Conservation (phyloP, 2,888 invertebrate genomes). For the Drosophila flavopinicola region DNA sequence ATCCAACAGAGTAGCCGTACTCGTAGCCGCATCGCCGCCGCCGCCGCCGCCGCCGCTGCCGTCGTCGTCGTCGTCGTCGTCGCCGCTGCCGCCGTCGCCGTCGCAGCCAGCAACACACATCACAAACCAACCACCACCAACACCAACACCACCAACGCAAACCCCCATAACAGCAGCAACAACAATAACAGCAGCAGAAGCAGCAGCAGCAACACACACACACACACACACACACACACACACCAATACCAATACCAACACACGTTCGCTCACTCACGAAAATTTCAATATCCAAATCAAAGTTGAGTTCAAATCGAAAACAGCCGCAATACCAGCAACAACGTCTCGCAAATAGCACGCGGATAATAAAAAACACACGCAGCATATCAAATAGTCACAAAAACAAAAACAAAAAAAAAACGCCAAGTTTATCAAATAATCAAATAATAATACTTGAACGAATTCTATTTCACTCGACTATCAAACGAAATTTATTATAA, state of each 20-base stretch:
- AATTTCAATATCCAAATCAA: slow-evolving; percentile 82
- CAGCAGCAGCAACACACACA: no score
- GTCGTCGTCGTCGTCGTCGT: slow-evolving; percentile 24
- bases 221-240: slow-evolving; percentile 32
- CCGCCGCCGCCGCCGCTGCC: slow-evolving; percentile 31
- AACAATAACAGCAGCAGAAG: slow-evolving; percentile 48
- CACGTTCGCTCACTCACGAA: slow-evolving; percentile 72
- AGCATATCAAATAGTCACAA: slow-evolving; percentile 61
- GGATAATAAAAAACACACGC: slow-evolving; percentile 69
- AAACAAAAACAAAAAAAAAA: slow-evolving; percentile 39
- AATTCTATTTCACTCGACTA: slow-evolving; percentile 4
- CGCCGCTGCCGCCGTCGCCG: slow-evolving; percentile 42
- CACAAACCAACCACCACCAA: slow-evolving; percentile 67
- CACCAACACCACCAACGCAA: slow-evolving; percentile 54
- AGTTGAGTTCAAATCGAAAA: slow-evolving; percentile 83
- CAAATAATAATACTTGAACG: slow-evolving; percentile 13
- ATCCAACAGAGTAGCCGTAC: slow-evolving; percentile 45
- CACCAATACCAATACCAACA: slow-evolving; percentile 28
- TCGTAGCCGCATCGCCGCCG: slow-evolving; percentile 38
- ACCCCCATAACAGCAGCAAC: slow-evolving; percentile 51
- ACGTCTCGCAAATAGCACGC: slow-evolving; percentile 78
- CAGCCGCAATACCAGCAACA: slow-evolving; percentile 83
- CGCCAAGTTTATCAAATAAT: slow-evolving; percentile 28
- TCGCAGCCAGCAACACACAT: slow-evolving; percentile 60
- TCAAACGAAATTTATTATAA: slow-evolving; percentile 5